phyloP scores from a whole-genome alignment of 2,797 vertebrate genomes.

The Rhinichthys osculus region DNA sequence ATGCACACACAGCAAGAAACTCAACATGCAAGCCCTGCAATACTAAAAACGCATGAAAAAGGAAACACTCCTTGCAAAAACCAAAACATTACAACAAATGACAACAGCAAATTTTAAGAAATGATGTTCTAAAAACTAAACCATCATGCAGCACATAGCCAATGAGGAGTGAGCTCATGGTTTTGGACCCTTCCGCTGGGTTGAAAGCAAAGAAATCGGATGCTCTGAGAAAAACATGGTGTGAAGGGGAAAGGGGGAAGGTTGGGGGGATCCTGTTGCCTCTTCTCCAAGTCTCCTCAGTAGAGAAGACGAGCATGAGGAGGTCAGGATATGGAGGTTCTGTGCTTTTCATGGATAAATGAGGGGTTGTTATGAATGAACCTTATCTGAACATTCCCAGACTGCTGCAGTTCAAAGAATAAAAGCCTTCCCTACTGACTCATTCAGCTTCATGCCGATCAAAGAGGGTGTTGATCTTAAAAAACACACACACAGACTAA shows the following conservation, averaged over 20 bases:
- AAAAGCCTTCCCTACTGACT: constrained; percentile 6
- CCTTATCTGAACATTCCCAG: constrained; percentile 52
- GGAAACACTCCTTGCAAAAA: constrained; percentile 25
- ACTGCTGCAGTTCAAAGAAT: constrained; percentile 27
- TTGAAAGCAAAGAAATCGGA: constrained; percentile 16
- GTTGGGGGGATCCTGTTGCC: background rate
- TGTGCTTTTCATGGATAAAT: constrained; percentile 42
- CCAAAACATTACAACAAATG: constrained; percentile 54
- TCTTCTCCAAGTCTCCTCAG: constrained; percentile 5
- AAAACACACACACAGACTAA: background rate
- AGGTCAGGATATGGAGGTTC: constrained; percentile 30
- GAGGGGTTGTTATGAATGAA: constrained; percentile 56
- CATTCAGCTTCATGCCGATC: background rate
- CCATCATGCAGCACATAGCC: constrained; percentile 70
- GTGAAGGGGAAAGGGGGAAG: background rate
- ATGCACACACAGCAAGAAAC: constrained; percentile 25
- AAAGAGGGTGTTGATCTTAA: constrained; percentile 8
- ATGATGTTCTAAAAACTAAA: constrained; percentile 54
- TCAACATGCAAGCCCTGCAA: constrained; percentile 54
- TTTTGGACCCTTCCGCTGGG: constrained; percentile 38
- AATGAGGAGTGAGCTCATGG: constrained; percentile 56
- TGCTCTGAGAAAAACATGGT: constrained; percentile 7
- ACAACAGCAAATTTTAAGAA: constrained; percentile 43
- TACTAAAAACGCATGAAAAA: constrained; percentile 32
- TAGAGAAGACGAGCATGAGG: constrained; percentile 13